phyloP scores from a whole-genome alignment of 2,888 invertebrate genomes.

The Poecilus cupreus region DNA sequence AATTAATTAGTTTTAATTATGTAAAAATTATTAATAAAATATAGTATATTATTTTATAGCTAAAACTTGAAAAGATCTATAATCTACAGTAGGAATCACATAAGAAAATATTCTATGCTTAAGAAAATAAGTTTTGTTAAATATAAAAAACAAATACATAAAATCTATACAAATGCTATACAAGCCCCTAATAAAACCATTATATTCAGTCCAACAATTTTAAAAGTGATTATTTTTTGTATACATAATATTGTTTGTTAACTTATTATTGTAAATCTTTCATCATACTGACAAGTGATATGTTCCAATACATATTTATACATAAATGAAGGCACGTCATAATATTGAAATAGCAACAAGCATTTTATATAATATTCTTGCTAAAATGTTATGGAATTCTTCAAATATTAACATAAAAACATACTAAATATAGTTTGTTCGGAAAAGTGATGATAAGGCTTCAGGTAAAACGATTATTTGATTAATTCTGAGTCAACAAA shows the following conservation, averaged over 20 bases:
- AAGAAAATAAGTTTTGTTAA: slow-evolving; percentile 42
- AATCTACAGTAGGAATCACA: slow-evolving; percentile 52
- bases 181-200: slow-evolving; percentile 31
- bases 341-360: not conserved
- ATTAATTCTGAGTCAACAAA: too few species aligned
- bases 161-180: slow-evolving; percentile 50
- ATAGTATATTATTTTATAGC: not conserved
- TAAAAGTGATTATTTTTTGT: slow-evolving; percentile 3
- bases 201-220: slow-evolving; percentile 39
- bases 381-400: not conserved
- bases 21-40: slow-evolving; percentile 29
- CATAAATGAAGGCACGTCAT: not conserved
- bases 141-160: slow-evolving; percentile 17
- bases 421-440: too few species aligned
- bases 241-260: too few species aligned
- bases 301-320: slow-evolving; percentile 24
- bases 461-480: too few species aligned
- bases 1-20: not conserved
- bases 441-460: too few species aligned
- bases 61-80: not conserved
- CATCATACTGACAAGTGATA: slow-evolving; percentile 17
- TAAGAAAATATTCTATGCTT: slow-evolving; percentile 24
- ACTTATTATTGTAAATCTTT: not conserved
- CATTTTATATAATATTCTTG: not conserved
- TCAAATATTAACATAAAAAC: not conserved